A percentile compares a stretch with the other conserved stretches of the same genome.
Conservation (phyloP, 2,113 vertebrate species). For the Silurus glanis region DNA sequence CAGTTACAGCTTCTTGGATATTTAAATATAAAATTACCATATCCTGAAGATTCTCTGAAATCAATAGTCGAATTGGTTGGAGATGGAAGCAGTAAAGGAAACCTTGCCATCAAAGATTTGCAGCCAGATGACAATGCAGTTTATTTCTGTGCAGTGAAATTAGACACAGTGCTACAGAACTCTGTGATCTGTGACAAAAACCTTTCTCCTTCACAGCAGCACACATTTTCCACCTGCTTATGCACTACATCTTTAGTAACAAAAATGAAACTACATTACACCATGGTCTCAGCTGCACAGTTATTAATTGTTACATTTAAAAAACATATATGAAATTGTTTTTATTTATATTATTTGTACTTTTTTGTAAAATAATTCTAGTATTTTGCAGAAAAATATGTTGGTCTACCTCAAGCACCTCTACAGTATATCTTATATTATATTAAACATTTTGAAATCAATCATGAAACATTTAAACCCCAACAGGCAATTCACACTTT, state of each 20-base stretch:
- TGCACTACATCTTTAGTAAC: not conserved
- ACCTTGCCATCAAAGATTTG: slow-evolving; percentile 16
- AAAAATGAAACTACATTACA: not conserved
- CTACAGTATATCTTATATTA: too few species aligned
- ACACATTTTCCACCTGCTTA: not conserved
- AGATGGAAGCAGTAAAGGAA: not conserved
- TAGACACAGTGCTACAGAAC: not conserved
- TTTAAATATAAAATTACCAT: not conserved
- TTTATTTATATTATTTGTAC: too few species aligned
- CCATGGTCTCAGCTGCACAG: too few species aligned
- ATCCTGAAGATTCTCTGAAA: slow-evolving; percentile 25
- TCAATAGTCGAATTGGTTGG: slow-evolving; percentile 20
- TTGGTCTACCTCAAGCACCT: too few species aligned
- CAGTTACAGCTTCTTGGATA: slow-evolving; percentile 37
- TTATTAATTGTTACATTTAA: not conserved
- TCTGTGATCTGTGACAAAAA: not conserved
- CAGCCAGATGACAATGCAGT: slow-evolving; percentile 33
- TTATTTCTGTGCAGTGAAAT: slow-evolving; percentile 30
- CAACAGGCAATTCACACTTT: too few species aligned
- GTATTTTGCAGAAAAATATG: too few species aligned
- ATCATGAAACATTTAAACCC: too few species aligned
- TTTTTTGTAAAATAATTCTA: too few species aligned
- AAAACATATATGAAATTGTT: too few species aligned
- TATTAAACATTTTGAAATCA: too few species aligned
- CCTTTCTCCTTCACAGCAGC: not conserved